Evolutionary conservation across 30 jellyfish, hydroid and myxozoan genomes (phyloP).

Genomic region (Chrysaora quinquecirrha): DNA sequence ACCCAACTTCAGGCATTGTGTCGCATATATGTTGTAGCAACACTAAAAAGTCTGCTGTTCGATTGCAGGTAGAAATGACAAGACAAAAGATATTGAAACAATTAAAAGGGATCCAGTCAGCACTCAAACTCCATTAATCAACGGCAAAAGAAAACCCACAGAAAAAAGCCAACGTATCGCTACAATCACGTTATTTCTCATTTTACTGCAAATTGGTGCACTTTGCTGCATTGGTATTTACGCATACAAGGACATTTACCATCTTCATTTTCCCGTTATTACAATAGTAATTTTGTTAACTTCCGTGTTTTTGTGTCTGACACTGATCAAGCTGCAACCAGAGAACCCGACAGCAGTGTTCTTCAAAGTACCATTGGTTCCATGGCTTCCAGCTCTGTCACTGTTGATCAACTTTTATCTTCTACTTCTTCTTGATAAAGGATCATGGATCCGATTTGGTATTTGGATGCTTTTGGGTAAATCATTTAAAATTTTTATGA

Average conservation of each 20-base stretch:
- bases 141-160: neutral
- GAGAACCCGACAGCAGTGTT: conserved; percentile 23
- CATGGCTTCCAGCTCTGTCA: conserved; percentile 79
- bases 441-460: conserved; percentile 79
- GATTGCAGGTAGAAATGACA: neutral
- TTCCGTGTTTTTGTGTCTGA: too few species aligned
- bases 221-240: conserved; percentile 10
- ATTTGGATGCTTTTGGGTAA: conserved; percentile 72
- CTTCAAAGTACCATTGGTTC: conserved; percentile 72
- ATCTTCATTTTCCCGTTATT: neutral
- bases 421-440: conserved; percentile 33
- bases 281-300: neutral
- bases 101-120: neutral
- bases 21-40: too few species aligned
- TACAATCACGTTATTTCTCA: neutral
- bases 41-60: neutral
- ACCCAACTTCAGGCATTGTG: too few species aligned
- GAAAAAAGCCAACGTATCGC: conserved; percentile 38
- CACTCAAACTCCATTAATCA: neutral
- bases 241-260: neutral
- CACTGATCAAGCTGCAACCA: conserved; percentile 27
- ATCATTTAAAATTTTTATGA: too few species aligned
- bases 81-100: neutral
- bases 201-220: conserved; percentile 26
- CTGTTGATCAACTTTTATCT: conserved; percentile 50